Evolutionary conservation across 1,140 invertebrate genomes (phyloP), one percentile per base, ranked within the genome.

Genomic region (Drosophila erecta): DNA sequence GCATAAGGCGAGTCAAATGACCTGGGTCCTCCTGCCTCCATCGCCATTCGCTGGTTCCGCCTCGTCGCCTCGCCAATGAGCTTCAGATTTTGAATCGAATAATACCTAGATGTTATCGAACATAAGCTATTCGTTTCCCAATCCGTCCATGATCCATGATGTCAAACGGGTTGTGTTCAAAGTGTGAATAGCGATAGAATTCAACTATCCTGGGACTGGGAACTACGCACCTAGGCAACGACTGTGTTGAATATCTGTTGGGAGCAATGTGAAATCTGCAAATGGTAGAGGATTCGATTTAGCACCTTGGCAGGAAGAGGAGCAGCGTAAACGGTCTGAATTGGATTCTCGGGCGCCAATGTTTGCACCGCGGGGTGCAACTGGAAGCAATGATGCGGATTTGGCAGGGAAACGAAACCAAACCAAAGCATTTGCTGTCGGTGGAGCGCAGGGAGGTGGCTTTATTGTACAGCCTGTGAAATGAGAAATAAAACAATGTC

Each of bases 401-500:
- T 49, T 57, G 69, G 41, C 57, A 40, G 59, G 60, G 35, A 66
- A 60, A 61, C 22, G 38, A 66, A 44, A 58, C 66, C 57, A 83
- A 71, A 67, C 54, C 50, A 79, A 79, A 71, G 76, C 80, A 72
- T 79, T 84, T 84, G 80, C 76, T 76, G 76, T 80, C 56, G 67
- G 38, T n/a, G 75, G 54, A 62, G 73, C 65, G 60, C 76, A 76
- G 65, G 79, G 67, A 84, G 81, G 61, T 72, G 65, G 61, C 76
- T 84, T 85, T 84, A 84, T 84, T 79, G 80, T 66, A 64, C 67
- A 62, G 76, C 73, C 71, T 79, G 81, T 84, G 80, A 84, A 84
- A 85, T 85, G 72, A 80, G 81, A 76, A 85, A 85, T 84, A 85
- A 83, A 84, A 83, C 80, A 83, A 84, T 83, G 79, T 83, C 83